Conservation (phyloP, 2,797 vertebrate species). For the Scolopax rusticola region DNA sequence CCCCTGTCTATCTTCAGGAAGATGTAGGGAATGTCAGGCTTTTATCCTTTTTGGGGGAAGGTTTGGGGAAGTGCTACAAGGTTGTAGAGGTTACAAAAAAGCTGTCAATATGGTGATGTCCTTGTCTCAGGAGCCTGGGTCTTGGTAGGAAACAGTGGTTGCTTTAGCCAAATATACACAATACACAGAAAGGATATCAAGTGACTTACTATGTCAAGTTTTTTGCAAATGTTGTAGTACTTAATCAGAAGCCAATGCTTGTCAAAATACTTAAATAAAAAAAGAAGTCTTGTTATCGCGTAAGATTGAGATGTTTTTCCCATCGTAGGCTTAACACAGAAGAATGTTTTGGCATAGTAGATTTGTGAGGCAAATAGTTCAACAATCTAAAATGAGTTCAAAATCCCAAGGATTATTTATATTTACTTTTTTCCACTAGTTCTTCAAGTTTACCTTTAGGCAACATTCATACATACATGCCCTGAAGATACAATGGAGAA, state of each 20-base stretch:
- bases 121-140: not conserved
- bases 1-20: not conserved
- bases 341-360: not conserved
- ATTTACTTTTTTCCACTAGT: not conserved
- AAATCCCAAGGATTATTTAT: not conserved
- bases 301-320: not conserved
- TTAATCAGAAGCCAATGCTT: conserved; percentile 4
- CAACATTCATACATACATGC: not conserved
- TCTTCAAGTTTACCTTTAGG: not conserved
- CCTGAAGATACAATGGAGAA: not conserved
- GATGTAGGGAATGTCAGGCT: not conserved
- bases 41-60: not conserved
- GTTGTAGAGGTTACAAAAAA: not conserved
- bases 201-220: not conserved
- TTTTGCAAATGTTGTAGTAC: not conserved
- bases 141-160: not conserved
- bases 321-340: not conserved
- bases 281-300: not conserved
- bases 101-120: not conserved
- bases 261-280: not conserved
- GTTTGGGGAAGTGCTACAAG: not conserved
- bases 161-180: not conserved
- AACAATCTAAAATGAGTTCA: not conserved
- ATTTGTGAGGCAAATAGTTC: not conserved
- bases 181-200: not conserved